Evolutionary conservation across 2,797 vertebrate species (phyloP).

Genomic region (Phrynocephalus guinanensis): DNA sequence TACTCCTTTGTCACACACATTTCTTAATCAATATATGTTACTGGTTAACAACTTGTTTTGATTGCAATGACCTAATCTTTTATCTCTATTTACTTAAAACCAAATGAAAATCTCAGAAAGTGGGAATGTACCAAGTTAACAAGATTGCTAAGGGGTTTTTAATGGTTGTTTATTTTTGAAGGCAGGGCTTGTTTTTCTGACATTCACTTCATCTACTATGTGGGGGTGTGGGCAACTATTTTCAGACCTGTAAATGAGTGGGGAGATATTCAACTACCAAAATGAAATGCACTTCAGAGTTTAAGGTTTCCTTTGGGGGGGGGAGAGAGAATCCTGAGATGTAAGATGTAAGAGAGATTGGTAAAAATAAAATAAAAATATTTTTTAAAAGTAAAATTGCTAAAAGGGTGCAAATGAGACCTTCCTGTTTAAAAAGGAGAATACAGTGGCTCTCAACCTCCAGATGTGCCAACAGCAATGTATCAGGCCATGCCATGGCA

Average conservation of each 20-base stretch:
- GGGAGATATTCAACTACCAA: background rate
- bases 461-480: no score
- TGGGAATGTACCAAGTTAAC: background rate
- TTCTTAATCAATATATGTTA: slow-evolving; percentile 13
- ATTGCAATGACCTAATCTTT: slow-evolving; percentile 4
- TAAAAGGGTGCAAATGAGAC: background rate
- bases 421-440: background rate
- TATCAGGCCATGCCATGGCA: background rate
- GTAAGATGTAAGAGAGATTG: no score
- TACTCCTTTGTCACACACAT: background rate
- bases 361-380: background rate
- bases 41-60: slow-evolving; percentile 23
- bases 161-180: background rate
- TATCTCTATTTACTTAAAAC: slow-evolving; percentile 14
- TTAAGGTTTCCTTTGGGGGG: background rate
- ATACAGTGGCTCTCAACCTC: background rate
- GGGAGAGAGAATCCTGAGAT: no score
- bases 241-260: background rate
- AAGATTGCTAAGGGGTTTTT: background rate
- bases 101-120: slow-evolving; percentile 9
- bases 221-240: background rate
- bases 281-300: no score
- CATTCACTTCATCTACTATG: background rate
- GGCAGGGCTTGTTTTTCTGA: background rate
- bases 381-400: background rate